These are phyloP conservation scores for Ochropacha duplaris DNA, from an alignment of 2,888 invertebrate genomes.

Conservation along the genomic window DNA sequence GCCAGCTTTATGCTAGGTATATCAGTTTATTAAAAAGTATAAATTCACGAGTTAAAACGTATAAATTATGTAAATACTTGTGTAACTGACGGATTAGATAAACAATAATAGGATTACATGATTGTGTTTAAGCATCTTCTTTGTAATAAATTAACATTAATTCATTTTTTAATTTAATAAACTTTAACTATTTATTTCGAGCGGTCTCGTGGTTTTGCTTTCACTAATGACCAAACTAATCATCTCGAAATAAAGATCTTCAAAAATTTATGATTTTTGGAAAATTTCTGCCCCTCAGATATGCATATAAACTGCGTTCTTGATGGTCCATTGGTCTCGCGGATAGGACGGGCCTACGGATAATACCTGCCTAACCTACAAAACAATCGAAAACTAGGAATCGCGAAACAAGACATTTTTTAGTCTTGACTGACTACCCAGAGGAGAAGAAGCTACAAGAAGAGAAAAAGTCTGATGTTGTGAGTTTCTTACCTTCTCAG, in stretches of 20 bases:
- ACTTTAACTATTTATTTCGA: background rate
- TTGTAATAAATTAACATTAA: background rate
- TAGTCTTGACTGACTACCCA: no score
- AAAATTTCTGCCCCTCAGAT: background rate
- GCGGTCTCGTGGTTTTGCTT: background rate
- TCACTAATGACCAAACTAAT: background rate
- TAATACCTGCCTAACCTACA: no score
- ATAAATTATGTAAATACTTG: slow-evolving; percentile 30
- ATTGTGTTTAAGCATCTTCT: background rate
- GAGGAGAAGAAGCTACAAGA: no score
- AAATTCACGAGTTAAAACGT: slow-evolving; percentile 11
- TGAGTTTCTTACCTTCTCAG: no score
- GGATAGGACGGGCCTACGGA: no score
- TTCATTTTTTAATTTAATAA: slow-evolving; percentile 1
- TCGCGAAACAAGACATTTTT: no score
- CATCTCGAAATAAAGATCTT: background rate
- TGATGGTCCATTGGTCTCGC: no score
- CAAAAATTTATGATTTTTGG: background rate
- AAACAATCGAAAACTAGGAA: no score
- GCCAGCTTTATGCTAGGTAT: no score
- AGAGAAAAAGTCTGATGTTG: no score
- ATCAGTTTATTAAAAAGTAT: slow-evolving; percentile 9
- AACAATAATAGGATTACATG: slow-evolving; percentile 4
- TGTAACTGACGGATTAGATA: slow-evolving; percentile 18
- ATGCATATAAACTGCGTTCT: no score